These are phyloP conservation scores for Platorchestia sp. DNA, from an alignment of 1,140 invertebrate genomes.

Conservation along the genomic window DNA sequence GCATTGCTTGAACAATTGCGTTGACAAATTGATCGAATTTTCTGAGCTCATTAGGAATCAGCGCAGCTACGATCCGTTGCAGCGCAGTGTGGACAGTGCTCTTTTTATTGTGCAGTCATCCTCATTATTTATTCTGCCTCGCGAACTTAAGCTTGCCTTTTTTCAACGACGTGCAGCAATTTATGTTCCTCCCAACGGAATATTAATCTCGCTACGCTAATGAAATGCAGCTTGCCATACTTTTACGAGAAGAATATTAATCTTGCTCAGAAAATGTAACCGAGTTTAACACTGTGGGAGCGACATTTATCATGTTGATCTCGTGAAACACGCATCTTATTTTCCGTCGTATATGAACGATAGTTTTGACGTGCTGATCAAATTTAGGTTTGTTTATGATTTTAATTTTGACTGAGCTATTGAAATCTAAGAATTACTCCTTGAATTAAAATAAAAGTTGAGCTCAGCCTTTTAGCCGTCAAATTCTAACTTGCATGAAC, in stretches of 20 bases:
- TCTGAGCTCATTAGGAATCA: neutral
- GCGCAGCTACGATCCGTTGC: neutral
- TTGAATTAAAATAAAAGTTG: too few relatives aligned
- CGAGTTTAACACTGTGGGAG: neutral
- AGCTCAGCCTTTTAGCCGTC: too few relatives aligned
- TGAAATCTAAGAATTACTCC: too few relatives aligned
- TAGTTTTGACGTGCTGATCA: neutral
- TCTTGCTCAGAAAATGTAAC: neutral
- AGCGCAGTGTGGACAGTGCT: neutral
- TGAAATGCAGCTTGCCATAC: neutral
- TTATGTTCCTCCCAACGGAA: neutral
- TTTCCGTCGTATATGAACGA: neutral
- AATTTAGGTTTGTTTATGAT: neutral
- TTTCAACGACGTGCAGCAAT: neutral
- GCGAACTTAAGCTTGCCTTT: neutral
- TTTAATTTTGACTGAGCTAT: too few relatives aligned
- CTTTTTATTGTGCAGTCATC: neutral
- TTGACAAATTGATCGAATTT: neutral
- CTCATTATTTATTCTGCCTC: neutral
- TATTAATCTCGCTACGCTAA: neutral
- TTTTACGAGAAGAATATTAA: neutral
- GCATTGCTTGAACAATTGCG: too few relatives aligned
- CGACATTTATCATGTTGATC: neutral
- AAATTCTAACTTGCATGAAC: too few relatives aligned
- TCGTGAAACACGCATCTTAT: neutral